Percentiles rank a stretch among this genome's conserved stretches.
Evolutionary conservation across 2,888 invertebrate genomes (phyloP).

Genomic region (Pristionchus maxplancki): DNA sequence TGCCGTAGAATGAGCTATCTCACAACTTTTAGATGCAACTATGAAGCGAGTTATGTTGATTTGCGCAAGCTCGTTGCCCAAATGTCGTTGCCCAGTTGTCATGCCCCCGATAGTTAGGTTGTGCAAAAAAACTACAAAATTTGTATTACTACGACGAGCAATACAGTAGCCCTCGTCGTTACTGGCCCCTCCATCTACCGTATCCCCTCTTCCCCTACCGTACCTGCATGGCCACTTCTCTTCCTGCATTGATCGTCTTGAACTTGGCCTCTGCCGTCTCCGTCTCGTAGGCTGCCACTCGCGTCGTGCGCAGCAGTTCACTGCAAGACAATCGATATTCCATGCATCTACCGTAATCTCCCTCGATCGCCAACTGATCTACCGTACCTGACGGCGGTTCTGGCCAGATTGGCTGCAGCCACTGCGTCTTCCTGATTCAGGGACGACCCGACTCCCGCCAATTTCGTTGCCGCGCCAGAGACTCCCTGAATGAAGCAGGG

Average conservation of each 20-base stretch:
- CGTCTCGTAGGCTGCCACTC: slow-evolving; percentile 86
- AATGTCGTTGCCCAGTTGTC: too few relatives aligned
- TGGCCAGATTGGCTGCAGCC: slow-evolving; percentile 94
- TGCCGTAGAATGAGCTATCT: too few relatives aligned
- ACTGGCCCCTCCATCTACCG: too few relatives aligned
- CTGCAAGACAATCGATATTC: slow-evolving; percentile 82
- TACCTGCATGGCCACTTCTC: slow-evolving; percentile 85
- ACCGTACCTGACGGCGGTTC: slow-evolving; percentile 77
- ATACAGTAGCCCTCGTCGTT: too few relatives aligned
- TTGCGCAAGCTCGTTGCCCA: too few relatives aligned
- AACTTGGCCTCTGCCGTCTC: slow-evolving; percentile 87
- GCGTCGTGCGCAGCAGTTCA: slow-evolving; percentile 91
- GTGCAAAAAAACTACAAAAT: too few relatives aligned
- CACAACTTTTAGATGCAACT: too few relatives aligned
- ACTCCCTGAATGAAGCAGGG: not conserved
- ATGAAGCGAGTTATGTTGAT: too few relatives aligned
- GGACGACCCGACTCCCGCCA: slow-evolving; percentile 86
- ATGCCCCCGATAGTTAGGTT: too few relatives aligned
- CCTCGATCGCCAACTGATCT: not conserved
- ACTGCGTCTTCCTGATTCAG: slow-evolving; percentile 93
- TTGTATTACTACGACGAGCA: too few relatives aligned
- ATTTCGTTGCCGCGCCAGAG: slow-evolving; percentile 50
- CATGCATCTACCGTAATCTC: not conserved
- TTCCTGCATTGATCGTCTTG: slow-evolving; percentile 88
- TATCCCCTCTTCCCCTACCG: slow-evolving; percentile 44